A percentile compares a stretch with the other conserved stretches of the same genome.
These are phyloP conservation scores for Euphydryas editha DNA, from an alignment of 2,888 invertebrate species.

Conservation along the genomic window DNA sequence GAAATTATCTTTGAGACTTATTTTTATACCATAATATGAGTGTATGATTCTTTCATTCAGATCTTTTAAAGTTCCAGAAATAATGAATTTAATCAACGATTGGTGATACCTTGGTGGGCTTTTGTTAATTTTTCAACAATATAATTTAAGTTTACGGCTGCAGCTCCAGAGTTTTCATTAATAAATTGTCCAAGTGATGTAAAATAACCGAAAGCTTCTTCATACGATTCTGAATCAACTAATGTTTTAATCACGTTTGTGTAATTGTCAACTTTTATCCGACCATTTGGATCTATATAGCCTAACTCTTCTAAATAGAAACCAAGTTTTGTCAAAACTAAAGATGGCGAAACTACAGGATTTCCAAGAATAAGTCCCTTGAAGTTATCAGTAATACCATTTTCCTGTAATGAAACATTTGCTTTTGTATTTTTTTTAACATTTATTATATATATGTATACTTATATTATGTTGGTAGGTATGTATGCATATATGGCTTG, in stretches of 20 bases:
- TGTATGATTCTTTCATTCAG: no score
- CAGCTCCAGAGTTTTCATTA: conserved; percentile 82
- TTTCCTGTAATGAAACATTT: conserved; percentile 52
- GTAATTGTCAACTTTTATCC: conserved; percentile 78
- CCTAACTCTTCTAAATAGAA: conserved; percentile 80
- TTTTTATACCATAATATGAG: no score
- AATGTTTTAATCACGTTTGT: conserved; percentile 78
- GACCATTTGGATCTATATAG: conserved; percentile 87
- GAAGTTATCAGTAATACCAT: conserved; percentile 85
- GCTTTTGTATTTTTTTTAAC: background rate
- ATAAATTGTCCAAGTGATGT: conserved; percentile 83
- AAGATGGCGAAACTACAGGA: conserved; percentile 90
- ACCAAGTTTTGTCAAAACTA: conserved; percentile 65
- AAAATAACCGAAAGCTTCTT: conserved; percentile 85
- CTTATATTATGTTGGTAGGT: no score
- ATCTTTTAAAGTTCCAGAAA: no score
- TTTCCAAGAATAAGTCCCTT: conserved; percentile 91
- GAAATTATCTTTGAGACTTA: no score
- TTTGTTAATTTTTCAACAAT: conserved; percentile 65
- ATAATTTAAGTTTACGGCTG: conserved; percentile 87
- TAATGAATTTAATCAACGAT: no score
- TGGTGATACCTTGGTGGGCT: conserved; percentile 23
- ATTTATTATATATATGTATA: background rate
- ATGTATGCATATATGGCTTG: no score
- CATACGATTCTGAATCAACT: conserved; percentile 79